Base-by-base conservation (phyloP, 2,888 invertebrate species). In the Psococerastis gibbosa region DNA sequence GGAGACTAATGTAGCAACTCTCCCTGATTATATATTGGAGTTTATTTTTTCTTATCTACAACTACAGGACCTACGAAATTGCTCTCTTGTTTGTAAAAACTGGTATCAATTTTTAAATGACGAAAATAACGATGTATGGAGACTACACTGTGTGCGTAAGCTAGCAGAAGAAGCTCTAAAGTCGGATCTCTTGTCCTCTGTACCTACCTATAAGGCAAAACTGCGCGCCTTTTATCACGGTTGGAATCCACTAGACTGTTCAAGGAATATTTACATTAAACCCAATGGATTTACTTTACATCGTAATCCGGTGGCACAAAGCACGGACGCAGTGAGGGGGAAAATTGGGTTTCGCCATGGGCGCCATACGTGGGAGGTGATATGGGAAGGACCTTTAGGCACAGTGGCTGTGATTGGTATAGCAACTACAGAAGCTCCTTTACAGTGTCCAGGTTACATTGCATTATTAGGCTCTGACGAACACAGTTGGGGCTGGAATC, bases 401-500 rank as follows among this genome's bases (percentile, higher is more conserved):
- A 98, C 97, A 2, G 95, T 97, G 17, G 97, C 97, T 34, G 94
- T 97, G 34, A 81, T 98, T 56, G 97, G 91, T 32, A 79, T 94
- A 55, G 85, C 92, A 35, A 92, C 92, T 2, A 87, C 84, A 66
- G 89, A 95, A 58, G 91, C 95, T 8, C 75, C 87, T 32, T 66
- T 95, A 49, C 87, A 95, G 60, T 87, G 88, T 61, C 87, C 83
- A 55, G 95, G 97, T 44, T 98, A 98, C 67, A 83, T 94, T 42
- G 85, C 94, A 6, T 67, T 98, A 46, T 66, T 97, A 49, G 97
- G 97, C 22, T 83, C 87, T 3, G 92, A 97, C 66, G 88, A 91
- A 60, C 84, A 95, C 61, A 94, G 92, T 56, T 98, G 97, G 97
- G 97, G 97, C 11, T 98, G 97, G 97, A 97, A 97, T 71, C 71